These are phyloP conservation scores for Agapornis roseicollis DNA, from an alignment of 2,113 vertebrate genomes.

Conservation along the genomic window DNA sequence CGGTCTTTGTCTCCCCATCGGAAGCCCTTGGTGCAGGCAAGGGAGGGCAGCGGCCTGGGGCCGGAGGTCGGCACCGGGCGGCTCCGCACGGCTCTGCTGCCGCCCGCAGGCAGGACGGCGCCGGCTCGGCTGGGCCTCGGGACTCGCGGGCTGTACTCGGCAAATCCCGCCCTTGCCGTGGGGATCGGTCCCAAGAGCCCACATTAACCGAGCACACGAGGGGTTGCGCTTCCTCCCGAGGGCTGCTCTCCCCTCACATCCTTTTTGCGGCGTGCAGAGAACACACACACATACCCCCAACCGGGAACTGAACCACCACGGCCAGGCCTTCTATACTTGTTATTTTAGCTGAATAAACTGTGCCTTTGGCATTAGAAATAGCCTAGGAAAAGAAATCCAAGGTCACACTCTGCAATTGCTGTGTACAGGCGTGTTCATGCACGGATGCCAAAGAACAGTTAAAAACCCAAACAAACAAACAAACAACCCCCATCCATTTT, in stretches of 20 bases:
- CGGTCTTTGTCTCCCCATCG: too few relatives aligned
- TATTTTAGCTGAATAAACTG: not conserved
- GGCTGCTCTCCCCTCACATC: not conserved
- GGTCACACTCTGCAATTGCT: not conserved
- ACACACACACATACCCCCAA: not conserved
- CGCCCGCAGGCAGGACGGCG: not conserved
- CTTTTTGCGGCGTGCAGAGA: not conserved
- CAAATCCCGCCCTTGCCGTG: not conserved
- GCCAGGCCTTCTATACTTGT: not conserved
- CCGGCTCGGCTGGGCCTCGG: not conserved
- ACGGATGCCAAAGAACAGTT: not conserved
- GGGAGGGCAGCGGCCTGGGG: not conserved
- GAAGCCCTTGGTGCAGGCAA: not conserved
- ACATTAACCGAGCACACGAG: fast-evolving
- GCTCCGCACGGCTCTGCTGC: constrained; percentile 26
- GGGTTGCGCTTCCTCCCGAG: not conserved
- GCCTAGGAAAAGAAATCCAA: not conserved
- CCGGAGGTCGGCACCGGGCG: not conserved
- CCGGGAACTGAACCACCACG: not conserved
- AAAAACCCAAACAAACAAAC: not conserved
- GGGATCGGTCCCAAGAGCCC: not conserved
- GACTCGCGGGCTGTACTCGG: not conserved
- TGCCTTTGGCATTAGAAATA: not conserved
- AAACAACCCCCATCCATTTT: not conserved
- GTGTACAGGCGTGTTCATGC: not conserved